Evolutionary conservation across 2,797 vertebrate genomes (phyloP).

Genomic region (Mareca penelope): DNA sequence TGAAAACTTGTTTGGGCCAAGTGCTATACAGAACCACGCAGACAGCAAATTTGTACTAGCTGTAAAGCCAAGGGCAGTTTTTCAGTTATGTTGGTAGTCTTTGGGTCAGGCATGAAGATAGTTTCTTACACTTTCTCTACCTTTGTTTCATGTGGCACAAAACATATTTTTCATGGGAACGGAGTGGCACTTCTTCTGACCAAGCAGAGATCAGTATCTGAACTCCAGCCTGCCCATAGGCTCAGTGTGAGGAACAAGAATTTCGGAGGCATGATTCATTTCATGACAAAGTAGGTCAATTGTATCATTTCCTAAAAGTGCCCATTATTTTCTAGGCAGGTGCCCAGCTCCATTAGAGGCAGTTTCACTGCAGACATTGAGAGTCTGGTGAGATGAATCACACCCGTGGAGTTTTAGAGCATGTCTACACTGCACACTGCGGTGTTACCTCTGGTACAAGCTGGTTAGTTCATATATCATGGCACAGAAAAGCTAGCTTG

Average conservation of each 20-base stretch:
- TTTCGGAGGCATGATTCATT: not conserved
- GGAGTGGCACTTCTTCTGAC: not conserved
- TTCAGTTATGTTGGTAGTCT: not conserved
- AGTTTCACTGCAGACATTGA: not conserved
- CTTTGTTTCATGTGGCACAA: not conserved
- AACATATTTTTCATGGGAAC: accelerated
- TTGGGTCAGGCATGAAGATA: not conserved
- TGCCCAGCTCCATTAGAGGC: not conserved
- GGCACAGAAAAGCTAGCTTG: not conserved
- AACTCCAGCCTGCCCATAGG: not conserved
- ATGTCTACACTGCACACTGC: not conserved
- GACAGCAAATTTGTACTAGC: not conserved
- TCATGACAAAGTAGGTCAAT: not conserved
- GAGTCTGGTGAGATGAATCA: not conserved
- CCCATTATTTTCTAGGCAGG: not conserved
- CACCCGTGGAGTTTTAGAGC: not conserved
- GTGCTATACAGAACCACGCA: not conserved
- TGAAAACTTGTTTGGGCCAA: not conserved
- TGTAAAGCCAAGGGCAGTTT: not conserved
- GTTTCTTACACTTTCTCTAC: not conserved
- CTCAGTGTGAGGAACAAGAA: not conserved
- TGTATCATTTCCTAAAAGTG: not conserved
- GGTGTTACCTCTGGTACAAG: not conserved
- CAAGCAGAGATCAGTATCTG: not conserved
- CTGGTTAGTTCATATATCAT: not conserved